Evolutionary conservation across 92 coral and sea anemone species (phyloP).

Genomic region (Actinostola sp.): DNA sequence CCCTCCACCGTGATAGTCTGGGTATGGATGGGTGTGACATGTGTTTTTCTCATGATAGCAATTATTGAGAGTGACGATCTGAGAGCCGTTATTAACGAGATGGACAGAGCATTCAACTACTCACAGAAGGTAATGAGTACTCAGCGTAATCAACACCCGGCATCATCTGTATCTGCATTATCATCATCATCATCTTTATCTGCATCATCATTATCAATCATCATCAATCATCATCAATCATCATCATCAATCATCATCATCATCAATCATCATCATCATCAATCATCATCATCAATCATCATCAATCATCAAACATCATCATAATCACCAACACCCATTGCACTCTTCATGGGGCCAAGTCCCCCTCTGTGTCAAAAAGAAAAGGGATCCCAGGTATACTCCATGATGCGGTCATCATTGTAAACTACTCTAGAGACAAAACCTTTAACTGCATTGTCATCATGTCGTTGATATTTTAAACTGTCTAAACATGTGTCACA

Average conservation of each 20-base stretch:
- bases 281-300: neutral
- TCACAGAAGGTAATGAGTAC: conserved; percentile 79
- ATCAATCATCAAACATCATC: neutral
- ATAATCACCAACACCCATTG: neutral
- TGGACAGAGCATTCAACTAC: conserved; percentile 93
- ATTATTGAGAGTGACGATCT: conserved; percentile 92
- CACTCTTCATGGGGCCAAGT: too few species aligned
- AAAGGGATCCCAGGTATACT: too few species aligned
- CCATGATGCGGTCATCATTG: too few species aligned
- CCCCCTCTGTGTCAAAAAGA: too few species aligned
- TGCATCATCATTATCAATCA: neutral
- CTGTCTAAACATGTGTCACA: neutral
- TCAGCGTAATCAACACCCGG: neutral
- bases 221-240: conserved; percentile 3
- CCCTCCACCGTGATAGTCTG: too few species aligned
- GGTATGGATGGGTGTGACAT: neutral
- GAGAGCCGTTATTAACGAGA: conserved; percentile 80
- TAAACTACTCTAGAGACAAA: too few species aligned
- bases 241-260: neutral
- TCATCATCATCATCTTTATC: neutral
- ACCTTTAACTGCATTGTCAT: neutral
- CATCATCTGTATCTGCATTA: neutral
- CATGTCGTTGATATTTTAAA: neutral
- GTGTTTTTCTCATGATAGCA: conserved; percentile 35
- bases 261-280: neutral